Evolutionary conservation across 2,797 vertebrate genomes (phyloP).

Genomic region (Sciurus carolinensis): DNA sequence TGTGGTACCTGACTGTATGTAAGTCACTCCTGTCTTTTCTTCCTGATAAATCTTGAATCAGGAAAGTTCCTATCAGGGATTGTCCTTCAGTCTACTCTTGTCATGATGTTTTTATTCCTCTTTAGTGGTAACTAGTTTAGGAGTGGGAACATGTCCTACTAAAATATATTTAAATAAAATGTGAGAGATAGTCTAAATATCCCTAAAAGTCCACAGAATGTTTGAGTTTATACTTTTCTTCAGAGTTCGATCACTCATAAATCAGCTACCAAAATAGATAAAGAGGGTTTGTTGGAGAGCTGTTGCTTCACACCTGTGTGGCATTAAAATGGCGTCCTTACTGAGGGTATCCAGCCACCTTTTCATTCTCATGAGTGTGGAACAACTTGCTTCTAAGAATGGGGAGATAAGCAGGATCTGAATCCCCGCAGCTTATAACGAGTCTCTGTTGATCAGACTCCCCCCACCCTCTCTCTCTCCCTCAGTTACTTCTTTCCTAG

Average conservation of each 20-base stretch:
- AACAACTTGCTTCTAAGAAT: not conserved
- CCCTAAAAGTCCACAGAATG: not conserved
- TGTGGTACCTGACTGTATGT: not conserved
- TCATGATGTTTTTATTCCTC: not conserved
- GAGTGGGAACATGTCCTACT: not conserved
- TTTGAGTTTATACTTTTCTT: slow-evolving; percentile 9
- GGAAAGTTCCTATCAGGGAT: not conserved
- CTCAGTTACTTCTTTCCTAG: not conserved
- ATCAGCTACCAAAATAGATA: not conserved
- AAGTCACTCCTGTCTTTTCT: not conserved
- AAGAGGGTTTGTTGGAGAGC: not conserved
- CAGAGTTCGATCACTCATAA: not conserved
- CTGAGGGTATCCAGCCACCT: not conserved
- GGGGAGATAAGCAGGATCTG: not conserved
- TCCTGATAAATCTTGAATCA: not conserved
- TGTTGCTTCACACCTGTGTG: not conserved
- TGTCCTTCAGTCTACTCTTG: not conserved
- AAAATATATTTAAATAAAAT: not conserved
- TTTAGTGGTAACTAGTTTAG: not conserved
- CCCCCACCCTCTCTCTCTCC: not conserved
- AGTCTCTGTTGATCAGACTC: not conserved
- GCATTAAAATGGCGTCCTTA: not conserved
- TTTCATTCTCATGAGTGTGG: not conserved
- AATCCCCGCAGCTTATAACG: not conserved
- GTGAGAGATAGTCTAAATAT: not conserved